Evolutionary conservation across 2,888 invertebrate genomes (phyloP).

Genomic region (Diloba caeruleocephala): DNA sequence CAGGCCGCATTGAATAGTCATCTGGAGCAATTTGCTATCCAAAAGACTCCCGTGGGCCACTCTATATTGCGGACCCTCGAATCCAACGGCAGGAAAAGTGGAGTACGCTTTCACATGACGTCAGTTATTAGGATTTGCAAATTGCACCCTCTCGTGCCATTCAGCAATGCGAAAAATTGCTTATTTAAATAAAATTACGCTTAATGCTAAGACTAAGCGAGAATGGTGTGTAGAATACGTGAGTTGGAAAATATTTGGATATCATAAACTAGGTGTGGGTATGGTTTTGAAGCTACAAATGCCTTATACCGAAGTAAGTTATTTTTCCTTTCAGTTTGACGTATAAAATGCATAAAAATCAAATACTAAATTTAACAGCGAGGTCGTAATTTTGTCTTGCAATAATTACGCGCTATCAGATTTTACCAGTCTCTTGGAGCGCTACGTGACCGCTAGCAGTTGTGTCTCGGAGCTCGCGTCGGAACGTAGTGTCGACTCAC

Average conservation of each 20-base stretch:
- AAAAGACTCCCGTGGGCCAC: constrained; percentile 68
- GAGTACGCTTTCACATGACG: constrained; percentile 55
- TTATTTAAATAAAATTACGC: constrained; percentile 56
- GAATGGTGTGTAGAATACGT: constrained; percentile 23
- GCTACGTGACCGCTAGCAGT: too few relatives aligned
- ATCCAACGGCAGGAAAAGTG: constrained; percentile 50
- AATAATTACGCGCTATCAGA: too few relatives aligned
- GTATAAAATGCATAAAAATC: too few relatives aligned
- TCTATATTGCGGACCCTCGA: constrained; percentile 59
- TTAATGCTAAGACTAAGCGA: constrained; percentile 30
- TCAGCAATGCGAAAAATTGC: constrained; percentile 45
- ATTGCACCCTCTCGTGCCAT: constrained; percentile 51
- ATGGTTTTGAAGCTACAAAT: too few relatives aligned
- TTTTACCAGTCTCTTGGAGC: too few relatives aligned
- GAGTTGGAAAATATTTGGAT: constrained; percentile 16
- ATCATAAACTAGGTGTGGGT: too few relatives aligned
- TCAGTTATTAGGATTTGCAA: constrained; percentile 59
- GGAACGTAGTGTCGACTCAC: too few relatives aligned
- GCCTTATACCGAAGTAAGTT: too few relatives aligned
- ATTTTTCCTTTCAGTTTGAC: too few relatives aligned
- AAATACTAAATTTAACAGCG: too few relatives aligned
- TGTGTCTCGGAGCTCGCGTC: too few relatives aligned
- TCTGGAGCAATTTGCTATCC: constrained; percentile 71
- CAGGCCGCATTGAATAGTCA: constrained; percentile 72
- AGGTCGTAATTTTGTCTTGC: too few relatives aligned